Base-by-base conservation (phyloP, 2,113 vertebrate genomes). In the Elaphurus davidianus region DNA sequence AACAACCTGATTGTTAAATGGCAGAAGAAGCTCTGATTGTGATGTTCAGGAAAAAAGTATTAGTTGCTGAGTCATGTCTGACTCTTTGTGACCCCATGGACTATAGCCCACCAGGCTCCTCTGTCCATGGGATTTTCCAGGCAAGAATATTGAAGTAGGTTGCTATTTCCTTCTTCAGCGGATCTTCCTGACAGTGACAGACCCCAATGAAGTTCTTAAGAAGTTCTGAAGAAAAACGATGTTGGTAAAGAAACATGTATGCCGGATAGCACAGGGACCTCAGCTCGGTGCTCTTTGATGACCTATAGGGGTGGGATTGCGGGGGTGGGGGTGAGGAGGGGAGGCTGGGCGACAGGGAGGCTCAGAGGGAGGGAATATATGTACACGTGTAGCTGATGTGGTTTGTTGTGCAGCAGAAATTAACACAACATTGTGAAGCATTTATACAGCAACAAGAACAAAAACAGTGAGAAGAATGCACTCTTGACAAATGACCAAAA, bases 1-100 rank as follows among this genome's bases (percentile, higher is more conserved):
- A 83, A 45, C 59, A 88, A 91, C 45, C 50, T 94, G 64, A 71
- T 74, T 87, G 94, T 91, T 97, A 93, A 96, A 76, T 30, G 97
- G 81, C 78, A 82, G 93, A 76, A 97, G 52, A 60, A 92, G 90
- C 67, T 88, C 74, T 74, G 54, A 74, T 62, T 82, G 40, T 43
- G 50, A 84, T 54, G 19, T 47, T 27, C 21, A 71, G 40, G 14
- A 43, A 13, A 76, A 76, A 76, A 76, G 40, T 76, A 15, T 76
- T 76, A 76, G 40, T 43, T 76, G 71, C 71, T 76, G 23, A 40
- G 71, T 76, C 40, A 43, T 76, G 36, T 76, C 12, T 43, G 40
- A 76, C 12, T 76, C 71, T 76, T 76, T 76, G 71, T 43, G 71
- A 43, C 71, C 71, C 40, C 40, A 6, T 25, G 40, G 40, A 43